Conservation (phyloP, 2,797 vertebrate species). For the Hemitrygon akajei region DNA sequence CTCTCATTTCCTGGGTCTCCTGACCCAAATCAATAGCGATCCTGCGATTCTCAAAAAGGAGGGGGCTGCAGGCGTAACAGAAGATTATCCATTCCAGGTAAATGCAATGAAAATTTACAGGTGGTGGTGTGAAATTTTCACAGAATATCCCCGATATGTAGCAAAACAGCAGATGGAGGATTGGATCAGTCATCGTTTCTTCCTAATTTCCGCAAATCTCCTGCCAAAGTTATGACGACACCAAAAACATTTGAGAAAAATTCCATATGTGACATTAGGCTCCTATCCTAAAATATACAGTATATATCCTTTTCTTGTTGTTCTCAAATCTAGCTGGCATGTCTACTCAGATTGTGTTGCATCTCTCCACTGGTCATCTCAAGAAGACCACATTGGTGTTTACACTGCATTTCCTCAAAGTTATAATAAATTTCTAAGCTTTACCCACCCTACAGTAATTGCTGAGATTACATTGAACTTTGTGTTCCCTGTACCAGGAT, state of each 20-base stretch:
- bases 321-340: neutral
- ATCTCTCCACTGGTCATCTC: neutral
- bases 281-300: neutral
- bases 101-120: neutral
- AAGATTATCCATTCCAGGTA: neutral
- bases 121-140: neutral
- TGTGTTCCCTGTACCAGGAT: neutral
- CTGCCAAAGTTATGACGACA: neutral
- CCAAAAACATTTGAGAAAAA: neutral
- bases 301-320: neutral
- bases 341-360: neutral
- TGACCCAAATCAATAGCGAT: no score
- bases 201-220: neutral
- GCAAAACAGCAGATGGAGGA: neutral
- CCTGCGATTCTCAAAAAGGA: no score
- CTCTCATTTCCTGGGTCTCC: no score
- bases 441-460: no score
- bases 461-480: neutral
- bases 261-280: neutral
- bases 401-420: neutral
- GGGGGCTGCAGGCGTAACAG: no score
- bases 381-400: neutral
- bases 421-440: neutral
- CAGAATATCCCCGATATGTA: neutral
- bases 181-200: neutral